phyloP scores from a whole-genome alignment of 2,888 invertebrate genomes.

The Pyrrhosoma nymphula region DNA sequence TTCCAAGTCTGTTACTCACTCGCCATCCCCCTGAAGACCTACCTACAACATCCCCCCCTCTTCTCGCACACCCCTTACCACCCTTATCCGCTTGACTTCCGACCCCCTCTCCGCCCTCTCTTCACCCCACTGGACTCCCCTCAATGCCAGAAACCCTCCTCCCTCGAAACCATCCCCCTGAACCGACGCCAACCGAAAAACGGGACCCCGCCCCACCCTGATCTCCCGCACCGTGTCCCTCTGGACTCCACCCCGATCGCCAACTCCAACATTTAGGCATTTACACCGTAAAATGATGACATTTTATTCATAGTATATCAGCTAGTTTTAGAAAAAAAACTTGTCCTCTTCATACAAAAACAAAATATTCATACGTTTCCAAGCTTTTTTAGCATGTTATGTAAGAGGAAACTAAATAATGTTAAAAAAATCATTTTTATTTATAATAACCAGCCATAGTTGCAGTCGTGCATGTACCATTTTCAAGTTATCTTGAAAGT shows the following conservation, averaged over 20 bases:
- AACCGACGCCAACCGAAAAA: not conserved
- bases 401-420: too few relatives aligned
- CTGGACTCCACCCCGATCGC: not conserved
- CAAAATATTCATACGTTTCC: too few relatives aligned
- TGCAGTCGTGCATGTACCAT: too few relatives aligned
- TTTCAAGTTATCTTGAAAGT: too few relatives aligned
- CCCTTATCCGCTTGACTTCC: conserved; percentile 11
- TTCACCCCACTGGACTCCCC: not conserved
- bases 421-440: too few relatives aligned
- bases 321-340: too few relatives aligned
- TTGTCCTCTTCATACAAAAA: too few relatives aligned
- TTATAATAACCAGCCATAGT: too few relatives aligned
- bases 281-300: too few relatives aligned
- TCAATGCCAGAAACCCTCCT: not conserved
- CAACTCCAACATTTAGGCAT: not conserved
- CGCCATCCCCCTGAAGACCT: not conserved
- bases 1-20: not conserved
- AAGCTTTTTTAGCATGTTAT: too few relatives aligned
- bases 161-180: not conserved
- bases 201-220: not conserved
- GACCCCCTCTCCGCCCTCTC: not conserved
- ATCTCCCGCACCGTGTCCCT: not conserved
- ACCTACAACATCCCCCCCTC: too few relatives aligned
- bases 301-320: too few relatives aligned
- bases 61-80: not conserved